Base-by-base conservation (phyloP, 2,797 vertebrate genomes). In the Chromobotia macracanthus region DNA sequence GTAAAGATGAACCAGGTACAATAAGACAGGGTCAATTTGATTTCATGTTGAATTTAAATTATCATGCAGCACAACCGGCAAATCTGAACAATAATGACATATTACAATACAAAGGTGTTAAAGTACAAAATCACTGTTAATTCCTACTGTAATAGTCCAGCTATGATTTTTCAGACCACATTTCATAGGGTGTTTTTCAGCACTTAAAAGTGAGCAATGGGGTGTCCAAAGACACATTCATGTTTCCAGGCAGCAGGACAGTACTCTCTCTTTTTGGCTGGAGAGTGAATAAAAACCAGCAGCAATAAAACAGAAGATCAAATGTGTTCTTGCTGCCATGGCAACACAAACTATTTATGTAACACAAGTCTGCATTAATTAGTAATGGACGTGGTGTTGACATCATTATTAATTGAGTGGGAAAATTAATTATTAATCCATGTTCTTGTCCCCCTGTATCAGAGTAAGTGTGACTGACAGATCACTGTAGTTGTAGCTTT, bases 161-260 rank as follows among this genome's bases (percentile, higher is more conserved):
- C 79, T 61, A 79, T 61, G 6, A 48, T 72, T 72, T 53, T 73
- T 82, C 82, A 10, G 15, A 63, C 48, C 79, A 70, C 75, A 71
- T 75, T 78, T 51, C 35, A 64, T 65, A 72, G 35, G 13, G 78
- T 82, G 60, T n/a, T n/a, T 31, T 60, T 83, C 88, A 89, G 92
- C 89, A 80, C 72, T 76, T 67, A 55, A 82, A 91, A 89, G 87
- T 86, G 83, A 92, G 84, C 87, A 88, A 93, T 91, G 92, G 91
- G 91, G 91, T 92, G 92, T 89, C 89, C 85, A 83, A 82, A 80
- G 85, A 88, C 80, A 75, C 77, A 23, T n/a, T n/a, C n/a, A n/a
- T n/a, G n/a, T n/a, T n/a, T n/a, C n/a, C n/a, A n/a, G n/a, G n/a
- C n/a, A n/a, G n/a, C n/a, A n/a, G n/a, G n/a, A n/a, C n/a, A n/a